Base-by-base conservation (phyloP, 2,888 invertebrate genomes). In the Synergus itoensis region DNA sequence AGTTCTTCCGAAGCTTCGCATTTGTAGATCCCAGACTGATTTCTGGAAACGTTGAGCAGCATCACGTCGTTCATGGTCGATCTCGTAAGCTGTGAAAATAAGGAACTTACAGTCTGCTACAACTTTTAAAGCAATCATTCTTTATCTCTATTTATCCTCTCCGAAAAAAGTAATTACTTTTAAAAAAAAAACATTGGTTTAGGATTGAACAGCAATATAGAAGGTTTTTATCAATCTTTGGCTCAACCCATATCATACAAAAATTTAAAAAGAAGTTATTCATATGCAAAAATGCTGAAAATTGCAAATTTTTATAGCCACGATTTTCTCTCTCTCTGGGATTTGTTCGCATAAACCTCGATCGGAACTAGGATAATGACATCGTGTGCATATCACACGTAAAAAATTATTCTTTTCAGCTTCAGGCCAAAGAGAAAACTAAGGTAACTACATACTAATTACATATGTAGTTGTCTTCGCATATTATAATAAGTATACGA, bases 1-100 rank as follows among this genome's bases (percentile, higher is more conserved):
- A 94, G 94, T 86, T 96, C 96, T 0, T 95, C 96, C 0, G 96
- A 95, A 77, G 96, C 96, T 89, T 96, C 96, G 90, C 96, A 96
- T 92, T 95, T 95, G 93, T 95, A 96, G 84, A 93, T 92, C 3
- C 96, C 96, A 80, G 95, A 95, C 84, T 95, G 93, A 16, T 94
- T 94, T 67, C 95, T 93, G 87, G 94, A 94, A 87, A 96, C 94
- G 87, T 95, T 94, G 85, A 95, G 93, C 86, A 96, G 92, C 36
- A 95, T 94, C 83, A 96, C 96, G 89, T 95, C 94, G 87, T 95
- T 94, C 86, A 94, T 94, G 89, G 96, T 95, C 16, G 96, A 96
- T 87, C 94, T 94, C 4, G 94, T 93, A 80, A 95, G 92, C 96
- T 96, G 94, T 48, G 76, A 82, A 85, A 78, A 81, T 69, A 85